phyloP scores from a whole-genome alignment of 2,113 vertebrate genomes.

The Caranx ignobilis region DNA sequence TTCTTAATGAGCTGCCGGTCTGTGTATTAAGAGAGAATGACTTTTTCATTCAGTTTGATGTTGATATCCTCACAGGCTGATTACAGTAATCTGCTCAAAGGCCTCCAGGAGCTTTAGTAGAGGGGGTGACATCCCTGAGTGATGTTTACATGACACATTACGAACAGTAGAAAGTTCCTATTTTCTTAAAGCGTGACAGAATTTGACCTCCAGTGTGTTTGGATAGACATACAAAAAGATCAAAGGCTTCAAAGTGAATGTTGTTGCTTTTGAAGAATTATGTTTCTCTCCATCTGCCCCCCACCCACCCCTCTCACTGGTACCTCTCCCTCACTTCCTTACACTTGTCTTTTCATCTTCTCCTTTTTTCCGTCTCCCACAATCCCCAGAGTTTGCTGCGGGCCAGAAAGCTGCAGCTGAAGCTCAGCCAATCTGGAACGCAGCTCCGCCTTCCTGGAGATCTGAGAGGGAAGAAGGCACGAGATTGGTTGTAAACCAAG shows the following conservation, averaged over 20 bases:
- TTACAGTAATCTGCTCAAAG: conserved; percentile 6
- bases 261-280: conserved; percentile 80
- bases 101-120: background rate
- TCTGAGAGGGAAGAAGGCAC: conserved; percentile 76
- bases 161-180: conserved; percentile 28
- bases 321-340: conserved; percentile 81
- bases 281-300: conserved; percentile 54
- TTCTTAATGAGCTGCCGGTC: conserved; percentile 19
- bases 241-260: conserved; percentile 78
- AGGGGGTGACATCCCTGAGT: conserved; percentile 29
- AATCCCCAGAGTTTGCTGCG: conserved; percentile 84
- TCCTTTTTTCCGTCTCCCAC: conserved; percentile 81
- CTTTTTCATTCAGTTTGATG: conserved; percentile 29
- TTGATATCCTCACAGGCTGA: conserved; percentile 23
- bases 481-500: conserved; percentile 74
- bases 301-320: conserved; percentile 18
- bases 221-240: conserved; percentile 69
- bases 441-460: conserved; percentile 87
- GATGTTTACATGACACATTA: conserved; percentile 56
- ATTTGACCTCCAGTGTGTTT: conserved; percentile 73
- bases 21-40: background rate
- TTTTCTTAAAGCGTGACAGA: conserved; percentile 54
- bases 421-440: conserved; percentile 88
- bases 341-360: conserved; percentile 89
- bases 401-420: conserved; percentile 86